Conservation (phyloP, 2,888 invertebrate genomes). For the Lobophora halterata region DNA sequence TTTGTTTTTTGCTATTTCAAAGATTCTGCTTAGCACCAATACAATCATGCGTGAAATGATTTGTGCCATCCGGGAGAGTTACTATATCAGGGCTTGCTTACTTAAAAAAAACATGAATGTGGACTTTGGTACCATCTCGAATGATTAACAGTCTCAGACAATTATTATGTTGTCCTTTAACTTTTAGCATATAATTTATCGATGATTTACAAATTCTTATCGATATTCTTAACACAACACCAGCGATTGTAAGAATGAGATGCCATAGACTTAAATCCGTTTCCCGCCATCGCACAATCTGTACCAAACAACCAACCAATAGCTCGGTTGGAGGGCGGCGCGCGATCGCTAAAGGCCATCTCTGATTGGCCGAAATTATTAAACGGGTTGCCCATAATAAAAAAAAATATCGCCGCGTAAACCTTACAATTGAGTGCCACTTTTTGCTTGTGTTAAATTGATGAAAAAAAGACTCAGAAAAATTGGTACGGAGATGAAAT, state of each 20-base stretch:
- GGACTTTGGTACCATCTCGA: too few relatives aligned
- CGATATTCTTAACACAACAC: constrained; percentile 39
- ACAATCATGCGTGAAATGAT: too few relatives aligned
- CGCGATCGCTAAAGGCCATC: constrained; percentile 46
- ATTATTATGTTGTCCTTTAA: too few relatives aligned
- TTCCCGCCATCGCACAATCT: constrained; percentile 78
- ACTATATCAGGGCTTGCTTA: too few relatives aligned
- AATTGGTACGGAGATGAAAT: constrained; percentile 73
- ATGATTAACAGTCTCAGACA: too few relatives aligned
- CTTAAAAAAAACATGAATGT: too few relatives aligned
- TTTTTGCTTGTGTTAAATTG: constrained; percentile 77
- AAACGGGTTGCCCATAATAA: constrained; percentile 72
- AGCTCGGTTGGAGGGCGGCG: constrained; percentile 62
- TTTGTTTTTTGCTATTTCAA: too few relatives aligned
- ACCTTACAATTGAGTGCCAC: constrained; percentile 77
- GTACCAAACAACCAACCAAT: constrained; percentile 63
- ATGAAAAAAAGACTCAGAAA: constrained; percentile 76
- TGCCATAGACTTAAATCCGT: constrained; percentile 73
- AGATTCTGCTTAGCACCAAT: too few relatives aligned
- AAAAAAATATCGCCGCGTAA: constrained; percentile 64
- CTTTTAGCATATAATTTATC: too few relatives aligned
- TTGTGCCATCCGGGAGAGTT: too few relatives aligned
- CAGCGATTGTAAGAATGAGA: constrained; percentile 71
- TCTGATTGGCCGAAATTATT: constrained; percentile 69
- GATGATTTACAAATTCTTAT: constrained; percentile 20